Evolutionary conservation across 2,888 invertebrate genomes (phyloP).

Genomic region (Drosophila sordidula): DNA sequence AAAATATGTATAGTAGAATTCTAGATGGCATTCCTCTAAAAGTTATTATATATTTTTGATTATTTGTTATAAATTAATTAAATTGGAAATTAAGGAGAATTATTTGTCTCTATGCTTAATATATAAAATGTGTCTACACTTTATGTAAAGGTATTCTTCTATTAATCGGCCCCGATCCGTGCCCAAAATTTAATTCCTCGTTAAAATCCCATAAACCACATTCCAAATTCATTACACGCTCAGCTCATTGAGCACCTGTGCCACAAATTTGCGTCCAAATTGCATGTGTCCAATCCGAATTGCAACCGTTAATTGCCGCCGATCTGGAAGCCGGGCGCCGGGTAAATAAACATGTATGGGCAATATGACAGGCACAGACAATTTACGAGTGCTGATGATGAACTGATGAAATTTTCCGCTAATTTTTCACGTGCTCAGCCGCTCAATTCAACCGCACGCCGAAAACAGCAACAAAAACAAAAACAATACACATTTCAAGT

Average conservation of each 20-base stretch:
- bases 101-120: not conserved
- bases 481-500: constrained; percentile 4
- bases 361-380: constrained; percentile 51
- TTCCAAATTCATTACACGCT: not conserved
- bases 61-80: too few species aligned
- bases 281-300: constrained; percentile 48
- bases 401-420: constrained; percentile 72
- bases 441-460: constrained; percentile 60
- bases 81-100: not conserved
- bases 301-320: constrained; percentile 65
- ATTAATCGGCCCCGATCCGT: not conserved
- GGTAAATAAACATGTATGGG: constrained; percentile 38
- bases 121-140: not conserved
- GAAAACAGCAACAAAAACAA: constrained; percentile 30
- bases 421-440: constrained; percentile 71
- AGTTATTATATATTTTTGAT: not conserved
- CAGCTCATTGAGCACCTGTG: constrained; percentile 13
- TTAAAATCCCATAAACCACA: not conserved
- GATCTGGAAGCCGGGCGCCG: constrained; percentile 39
- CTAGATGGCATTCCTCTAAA: not conserved
- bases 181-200: not conserved
- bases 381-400: constrained; percentile 65
- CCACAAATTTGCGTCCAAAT: constrained; percentile 23
- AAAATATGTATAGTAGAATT: not conserved
- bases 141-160: not conserved